Base-by-base conservation (phyloP, 1,140 invertebrate genomes). In the Aphelenchoides besseyi region DNA sequence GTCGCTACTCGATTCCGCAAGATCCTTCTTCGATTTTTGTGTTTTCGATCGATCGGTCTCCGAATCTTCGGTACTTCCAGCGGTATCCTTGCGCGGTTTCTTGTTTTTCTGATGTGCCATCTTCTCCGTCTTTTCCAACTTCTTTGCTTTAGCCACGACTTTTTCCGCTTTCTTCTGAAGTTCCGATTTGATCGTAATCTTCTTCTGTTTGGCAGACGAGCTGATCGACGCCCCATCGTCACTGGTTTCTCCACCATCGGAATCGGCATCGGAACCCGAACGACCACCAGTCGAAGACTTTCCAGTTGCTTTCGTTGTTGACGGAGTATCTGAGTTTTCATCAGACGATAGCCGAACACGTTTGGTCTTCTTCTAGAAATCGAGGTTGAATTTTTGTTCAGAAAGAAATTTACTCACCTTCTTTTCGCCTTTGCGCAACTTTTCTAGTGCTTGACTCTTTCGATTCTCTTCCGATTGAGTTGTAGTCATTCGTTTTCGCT, bases 291-390 rank as follows among this genome's bases (percentile, higher is more conserved):
- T 48, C 12, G 12, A 16, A 12, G 41, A 48, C 41, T 48, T 48
- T 23, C 12, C 41, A 16, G 12, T 48, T 12, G 41, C 23, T 52
- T 52, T 52, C 26, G n/a, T 61, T 2, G 59, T 30, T 1, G 30
- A 61, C 16, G n/a, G n/a, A 26, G 26, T n/a, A 53, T 66, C 63
- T 1, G 63, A 66, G 12, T 66, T 33, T 18, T 66, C 63, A 53
- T 18, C n/a, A 18, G 63, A 66, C 12, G 63, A 66, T 33, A 66
- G 33, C n/a, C 36, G 63, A 37, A 66, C 63, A 32, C 63, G 63
- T 29, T 37, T 59, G 18, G 55, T 18, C 36, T 66, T 66, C 63
- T 66, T 66, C 63, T 66, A 53, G 23, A 66, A 2, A 16, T 16
- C 2, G 26, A 36, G 59, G 59, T 29, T 35, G 30, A 2, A 2